These are phyloP conservation scores for Sminthurinus aureus DNA, from an alignment of 2,888 invertebrate species.

Conservation along the genomic window DNA sequence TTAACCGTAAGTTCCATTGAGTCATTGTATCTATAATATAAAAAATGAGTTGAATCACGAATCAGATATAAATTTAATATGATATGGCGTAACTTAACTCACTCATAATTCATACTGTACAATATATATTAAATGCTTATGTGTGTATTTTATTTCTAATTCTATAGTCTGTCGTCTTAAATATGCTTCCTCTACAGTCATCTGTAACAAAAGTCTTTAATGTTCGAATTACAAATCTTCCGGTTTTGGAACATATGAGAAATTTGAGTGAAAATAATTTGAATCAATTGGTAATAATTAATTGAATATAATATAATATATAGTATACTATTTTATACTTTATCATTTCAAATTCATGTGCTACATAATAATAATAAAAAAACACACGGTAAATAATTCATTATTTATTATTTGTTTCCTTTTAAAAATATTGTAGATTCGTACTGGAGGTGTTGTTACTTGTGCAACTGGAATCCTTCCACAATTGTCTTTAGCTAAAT, in stretches of 20 bases:
- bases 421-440: conserved; percentile 59
- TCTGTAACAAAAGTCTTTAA: conserved; percentile 93
- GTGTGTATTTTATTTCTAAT: conserved; percentile 59
- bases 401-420: neutral
- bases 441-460: conserved; percentile 94
- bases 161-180: conserved; percentile 74
- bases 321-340: neutral
- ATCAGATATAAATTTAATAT: no score
- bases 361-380: neutral
- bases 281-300: conserved; percentile 81
- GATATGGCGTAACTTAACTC: no score
- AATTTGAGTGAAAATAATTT: conserved; percentile 79
- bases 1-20: conserved; percentile 66
- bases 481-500: conserved; percentile 94
- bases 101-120: no score
- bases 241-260: conserved; percentile 93
- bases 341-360: conserved; percentile 1
- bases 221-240: conserved; percentile 92
- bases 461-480: conserved; percentile 95
- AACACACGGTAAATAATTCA: neutral
- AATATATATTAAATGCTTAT: neutral
- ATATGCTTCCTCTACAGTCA: conserved; percentile 95
- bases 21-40: no score
- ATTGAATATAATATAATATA: conserved; percentile 1
- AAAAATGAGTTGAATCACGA: no score